These are phyloP conservation scores for Epiperipatus broadwayi DNA, from an alignment of 2,888 invertebrate genomes.

Conservation along the genomic window DNA sequence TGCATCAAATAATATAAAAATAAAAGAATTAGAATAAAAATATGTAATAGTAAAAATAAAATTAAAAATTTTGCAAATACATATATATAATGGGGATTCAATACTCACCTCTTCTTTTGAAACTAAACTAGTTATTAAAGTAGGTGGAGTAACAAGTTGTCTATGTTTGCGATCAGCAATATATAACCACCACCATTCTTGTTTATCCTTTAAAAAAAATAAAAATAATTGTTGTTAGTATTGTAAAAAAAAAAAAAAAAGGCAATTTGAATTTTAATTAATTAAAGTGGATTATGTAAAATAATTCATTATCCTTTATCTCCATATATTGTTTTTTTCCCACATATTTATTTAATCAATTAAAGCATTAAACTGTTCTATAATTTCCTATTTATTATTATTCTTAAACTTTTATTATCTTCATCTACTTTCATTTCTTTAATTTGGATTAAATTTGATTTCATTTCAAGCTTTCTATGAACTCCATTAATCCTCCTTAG, in stretches of 20 bases:
- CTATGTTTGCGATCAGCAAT: slow-evolving; percentile 84
- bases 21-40: slow-evolving; percentile 4
- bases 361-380: background rate
- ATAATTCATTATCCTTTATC: too few relatives aligned
- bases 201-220: slow-evolving; percentile 44
- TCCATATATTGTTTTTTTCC: background rate
- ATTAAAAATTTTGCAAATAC: slow-evolving; percentile 7
- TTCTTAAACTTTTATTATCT: too few relatives aligned
- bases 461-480: too few relatives aligned
- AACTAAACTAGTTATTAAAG: slow-evolving; percentile 77
- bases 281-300: slow-evolving; percentile 4
- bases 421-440: too few relatives aligned
- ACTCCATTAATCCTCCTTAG: too few relatives aligned
- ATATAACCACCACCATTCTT: slow-evolving; percentile 99
- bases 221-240: slow-evolving; percentile 4
- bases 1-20: background rate
- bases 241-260: background rate
- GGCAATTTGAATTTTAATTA: background rate
- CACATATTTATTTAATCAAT: background rate
- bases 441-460: too few relatives aligned
- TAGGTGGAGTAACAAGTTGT: slow-evolving; percentile 73
- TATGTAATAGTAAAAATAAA: slow-evolving; percentile 9
- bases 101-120: slow-evolving; percentile 54
- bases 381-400: too few relatives aligned
- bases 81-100: background rate